Conservation (phyloP, 2,888 invertebrate species). For the Heliconius ismenius region DNA sequence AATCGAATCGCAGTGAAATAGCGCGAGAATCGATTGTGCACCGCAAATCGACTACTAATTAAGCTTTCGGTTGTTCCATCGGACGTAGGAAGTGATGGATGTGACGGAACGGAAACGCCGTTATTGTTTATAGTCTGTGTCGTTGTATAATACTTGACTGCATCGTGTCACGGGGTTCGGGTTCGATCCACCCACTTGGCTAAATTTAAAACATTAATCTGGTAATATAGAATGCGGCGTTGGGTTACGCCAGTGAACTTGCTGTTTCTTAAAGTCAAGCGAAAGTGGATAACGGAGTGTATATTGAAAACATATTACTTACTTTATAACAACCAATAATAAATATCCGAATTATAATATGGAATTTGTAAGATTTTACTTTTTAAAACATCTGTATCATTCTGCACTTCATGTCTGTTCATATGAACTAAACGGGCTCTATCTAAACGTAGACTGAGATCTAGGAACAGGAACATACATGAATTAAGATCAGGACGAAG, state of each 20-base stretch:
- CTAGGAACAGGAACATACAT: neutral
- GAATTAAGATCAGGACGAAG: constrained; percentile 13
- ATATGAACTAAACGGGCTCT: no score
- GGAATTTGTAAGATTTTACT: no score
- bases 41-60: constrained; percentile 59
- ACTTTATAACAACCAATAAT: no score
- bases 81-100: constrained; percentile 15
- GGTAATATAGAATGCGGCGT: neutral
- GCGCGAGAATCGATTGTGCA: constrained; percentile 69
- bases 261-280: neutral
- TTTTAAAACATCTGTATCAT: no score
- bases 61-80: constrained; percentile 47
- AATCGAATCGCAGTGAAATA: constrained; percentile 67
- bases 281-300: neutral
- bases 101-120: constrained; percentile 12
- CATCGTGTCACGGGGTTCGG: neutral
- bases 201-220: neutral
- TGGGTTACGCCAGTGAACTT: neutral
- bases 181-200: neutral
- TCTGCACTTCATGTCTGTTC: no score
- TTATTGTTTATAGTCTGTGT: constrained; percentile 6
- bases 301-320: no score
- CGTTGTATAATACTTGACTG: neutral
- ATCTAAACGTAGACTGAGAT: no score
- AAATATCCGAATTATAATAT: no score